A percentile compares a stretch with the other conserved stretches of the same genome.
Conservation (phyloP, 2,113 vertebrate genomes). For the Sitta europaea region DNA sequence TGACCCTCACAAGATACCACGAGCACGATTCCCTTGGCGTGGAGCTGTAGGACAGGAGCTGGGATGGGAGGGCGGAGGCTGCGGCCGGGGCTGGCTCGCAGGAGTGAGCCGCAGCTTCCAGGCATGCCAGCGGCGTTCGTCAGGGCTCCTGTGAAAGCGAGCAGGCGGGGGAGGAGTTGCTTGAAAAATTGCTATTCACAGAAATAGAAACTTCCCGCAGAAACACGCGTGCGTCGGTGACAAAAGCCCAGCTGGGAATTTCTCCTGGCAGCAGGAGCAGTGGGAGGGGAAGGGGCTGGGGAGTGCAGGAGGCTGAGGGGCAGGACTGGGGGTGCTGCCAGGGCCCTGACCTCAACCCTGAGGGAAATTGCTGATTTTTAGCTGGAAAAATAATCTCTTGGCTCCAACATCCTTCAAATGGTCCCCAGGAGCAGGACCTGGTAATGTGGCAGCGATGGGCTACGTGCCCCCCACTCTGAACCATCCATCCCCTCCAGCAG, state of each 20-base stretch:
- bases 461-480: rapidly evolving
- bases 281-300: not conserved
- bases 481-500: not conserved
- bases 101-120: not conserved
- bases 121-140: not conserved
- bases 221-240: not conserved
- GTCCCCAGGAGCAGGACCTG: not conserved
- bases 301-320: not conserved
- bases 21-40: rapidly evolving
- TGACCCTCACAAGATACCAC: rapidly evolving
- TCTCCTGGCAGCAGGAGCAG: not conserved
- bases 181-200: conserved; percentile 27
- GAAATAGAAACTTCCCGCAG: conserved; percentile 44
- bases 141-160: not conserved
- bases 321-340: not conserved
- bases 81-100: not conserved
- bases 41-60: not conserved
- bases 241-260: conserved; percentile 54
- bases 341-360: not conserved
- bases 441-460: not conserved
- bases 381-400: not conserved
- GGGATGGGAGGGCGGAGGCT: not conserved
- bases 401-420: not conserved
- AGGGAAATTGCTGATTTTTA: not conserved
- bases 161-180: not conserved